Conservation (phyloP, 2,113 vertebrate genomes). For the Phalacrocorax aristotelis region DNA sequence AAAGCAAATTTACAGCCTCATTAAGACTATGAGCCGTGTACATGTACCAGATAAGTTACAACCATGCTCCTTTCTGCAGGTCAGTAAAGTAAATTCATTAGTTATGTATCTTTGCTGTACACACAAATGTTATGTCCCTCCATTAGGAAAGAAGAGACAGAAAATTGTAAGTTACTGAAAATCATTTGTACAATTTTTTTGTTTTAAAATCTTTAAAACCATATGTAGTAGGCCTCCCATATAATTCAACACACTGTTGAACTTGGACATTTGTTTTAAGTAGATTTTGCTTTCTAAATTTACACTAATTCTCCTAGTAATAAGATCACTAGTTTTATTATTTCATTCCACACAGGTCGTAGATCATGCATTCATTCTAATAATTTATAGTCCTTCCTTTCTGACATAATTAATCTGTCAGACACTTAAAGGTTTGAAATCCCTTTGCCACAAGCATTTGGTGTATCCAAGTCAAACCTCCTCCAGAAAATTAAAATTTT, state of each 20-base stretch:
- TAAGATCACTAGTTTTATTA: constrained; percentile 2
- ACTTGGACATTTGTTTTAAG: constrained; percentile 1
- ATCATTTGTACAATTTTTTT: not conserved
- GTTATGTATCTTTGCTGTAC: not conserved
- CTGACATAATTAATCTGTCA: not conserved
- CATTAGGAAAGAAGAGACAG: not conserved
- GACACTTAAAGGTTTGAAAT: not conserved
- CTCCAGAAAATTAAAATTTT: constrained; percentile 52
- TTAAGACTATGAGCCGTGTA: not conserved
- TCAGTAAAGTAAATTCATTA: not conserved
- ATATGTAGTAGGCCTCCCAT: not conserved
- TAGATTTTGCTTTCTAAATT: not conserved
- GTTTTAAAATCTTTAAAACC: not conserved
- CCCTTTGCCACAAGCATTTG: constrained; percentile 8
- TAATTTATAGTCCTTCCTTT: constrained; percentile 8
- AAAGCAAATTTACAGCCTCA: not conserved
- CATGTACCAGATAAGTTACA: not conserved
- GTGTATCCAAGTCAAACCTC: constrained; percentile 12
- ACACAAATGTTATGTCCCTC: not conserved
- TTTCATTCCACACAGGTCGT: not conserved
- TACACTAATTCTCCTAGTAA: not conserved
- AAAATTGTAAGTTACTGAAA: not conserved
- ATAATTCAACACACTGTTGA: constrained; percentile 19
- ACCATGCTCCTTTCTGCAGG: not conserved
- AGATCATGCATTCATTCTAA: not conserved